Evolutionary conservation across 2,888 invertebrate species (phyloP), one percentile per base, ranked within the genome.

Genomic region (Mycogona germanica): DNA sequence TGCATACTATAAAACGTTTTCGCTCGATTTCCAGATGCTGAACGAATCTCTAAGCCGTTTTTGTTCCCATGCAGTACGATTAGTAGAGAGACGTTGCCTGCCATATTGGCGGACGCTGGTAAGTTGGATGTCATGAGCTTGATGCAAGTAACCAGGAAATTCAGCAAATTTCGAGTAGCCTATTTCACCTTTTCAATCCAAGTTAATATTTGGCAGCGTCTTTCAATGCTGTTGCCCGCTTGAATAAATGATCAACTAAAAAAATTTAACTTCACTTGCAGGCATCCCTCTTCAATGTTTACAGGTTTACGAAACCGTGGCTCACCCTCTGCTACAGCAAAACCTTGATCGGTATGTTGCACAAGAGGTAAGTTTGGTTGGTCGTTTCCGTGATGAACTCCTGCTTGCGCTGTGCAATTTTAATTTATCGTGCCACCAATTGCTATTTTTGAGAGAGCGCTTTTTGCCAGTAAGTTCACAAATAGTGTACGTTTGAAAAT

Each of bases 11-110:
- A 7, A 38, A 4, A 17, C 21, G 6, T 25, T 23, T 40, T 40
- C 17, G 3, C 17, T 45, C 17, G 6, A 9, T 26, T 23, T 50
- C 17, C 23, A 50, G 37, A n/a, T n/a, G 23, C 30, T n/a, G n/a
- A 12, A 42, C 5, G 17, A 3, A 17, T 7, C 2, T 51, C 42
- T 25, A 42, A 42, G 30, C 51, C 51, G 17, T 17, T 51, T 7
- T 19, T 51, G 26, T 42, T 51, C 44, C 51, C 51, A 2, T 41
- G 42, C 28, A 29, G 51, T 28, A 51, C 25, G 29, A 25, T 51
- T 17, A 23, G 42, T 25, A 38, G 41, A 9, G 42, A 42, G 23
- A 51, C 51, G 7, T 29, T 51, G 23, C 51, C 44, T 12, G 5
- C n/a, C 19, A 23, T 26, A 29, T 38, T 51, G 25, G 2, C 5